A percentile compares a stretch with the other conserved stretches of the same genome.
These are phyloP conservation scores for Sarcophaga subvicina DNA, from an alignment of 2,888 invertebrate genomes.

Conservation along the genomic window DNA sequence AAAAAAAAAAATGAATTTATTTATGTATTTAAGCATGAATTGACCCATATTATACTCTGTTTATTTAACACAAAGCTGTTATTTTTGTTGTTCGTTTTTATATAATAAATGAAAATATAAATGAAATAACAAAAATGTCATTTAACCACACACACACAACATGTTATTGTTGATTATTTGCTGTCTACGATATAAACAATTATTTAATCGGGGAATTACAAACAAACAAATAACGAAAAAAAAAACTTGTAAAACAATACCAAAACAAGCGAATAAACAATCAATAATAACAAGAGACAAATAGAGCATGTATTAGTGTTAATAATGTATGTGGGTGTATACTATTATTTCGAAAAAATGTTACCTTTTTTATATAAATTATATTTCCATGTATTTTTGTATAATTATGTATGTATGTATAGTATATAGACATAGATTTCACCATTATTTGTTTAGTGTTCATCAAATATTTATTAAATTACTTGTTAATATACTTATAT, in stretches of 20 bases:
- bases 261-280: not conserved
- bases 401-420: no score
- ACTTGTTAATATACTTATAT: not conserved
- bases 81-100: no score
- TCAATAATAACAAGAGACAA: no score
- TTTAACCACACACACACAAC: conserved; percentile 20
- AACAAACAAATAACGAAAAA: not conserved
- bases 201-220: not conserved
- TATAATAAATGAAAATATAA: no score
- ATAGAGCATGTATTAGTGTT: no score
- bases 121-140: conserved; percentile 21
- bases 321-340: conserved; percentile 3
- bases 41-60: no score
- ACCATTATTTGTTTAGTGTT: conserved; percentile 33
- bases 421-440: no score
- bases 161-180: conserved; percentile 23
- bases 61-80: no score
- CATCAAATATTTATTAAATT: conserved; percentile 53
- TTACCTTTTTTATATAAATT: not conserved
- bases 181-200: conserved; percentile 5
- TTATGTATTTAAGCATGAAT: no score
- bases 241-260: not conserved
- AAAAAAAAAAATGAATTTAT: no score
- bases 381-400: not conserved
- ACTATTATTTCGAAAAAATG: not conserved